phyloP scores from a whole-genome alignment of 2,113 vertebrate species.

The Sphaerodactylus townsendi region DNA sequence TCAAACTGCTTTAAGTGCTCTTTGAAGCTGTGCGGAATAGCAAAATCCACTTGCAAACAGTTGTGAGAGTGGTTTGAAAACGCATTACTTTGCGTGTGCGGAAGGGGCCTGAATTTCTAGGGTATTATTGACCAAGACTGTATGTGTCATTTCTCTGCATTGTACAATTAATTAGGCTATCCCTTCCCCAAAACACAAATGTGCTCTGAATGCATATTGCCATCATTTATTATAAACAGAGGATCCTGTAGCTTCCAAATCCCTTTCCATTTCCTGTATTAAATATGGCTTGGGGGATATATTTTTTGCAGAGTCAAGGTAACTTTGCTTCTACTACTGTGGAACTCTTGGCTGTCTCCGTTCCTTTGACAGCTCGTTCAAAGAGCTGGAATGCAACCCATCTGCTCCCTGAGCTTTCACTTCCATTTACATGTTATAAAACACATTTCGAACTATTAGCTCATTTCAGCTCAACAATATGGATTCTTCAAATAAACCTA shows the following conservation, averaged over 20 bases:
- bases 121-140: too few species aligned
- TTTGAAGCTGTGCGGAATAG: too few species aligned
- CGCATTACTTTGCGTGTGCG: too few species aligned
- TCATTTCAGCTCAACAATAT: not conserved
- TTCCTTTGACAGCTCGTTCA: not conserved
- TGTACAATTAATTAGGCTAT: not conserved
- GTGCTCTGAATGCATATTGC: too few species aligned
- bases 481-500: not conserved
- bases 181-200: too few species aligned
- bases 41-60: too few species aligned
- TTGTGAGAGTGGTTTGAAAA: too few species aligned
- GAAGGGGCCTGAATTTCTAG: too few species aligned
- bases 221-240: not conserved
- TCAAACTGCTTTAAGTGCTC: too few species aligned
- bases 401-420: not conserved
- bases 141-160: not conserved
- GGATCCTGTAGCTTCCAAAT: not conserved
- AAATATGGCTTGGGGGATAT: not conserved
- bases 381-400: not conserved
- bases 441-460: slow-evolving; percentile 4
- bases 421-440: not conserved
- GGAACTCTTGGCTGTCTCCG: not conserved
- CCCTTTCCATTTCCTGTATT: not conserved
- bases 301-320: not conserved
- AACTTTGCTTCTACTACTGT: not conserved